phyloP scores from a whole-genome alignment of 2,888 invertebrate genomes.

The Nemapogon koenigi region DNA sequence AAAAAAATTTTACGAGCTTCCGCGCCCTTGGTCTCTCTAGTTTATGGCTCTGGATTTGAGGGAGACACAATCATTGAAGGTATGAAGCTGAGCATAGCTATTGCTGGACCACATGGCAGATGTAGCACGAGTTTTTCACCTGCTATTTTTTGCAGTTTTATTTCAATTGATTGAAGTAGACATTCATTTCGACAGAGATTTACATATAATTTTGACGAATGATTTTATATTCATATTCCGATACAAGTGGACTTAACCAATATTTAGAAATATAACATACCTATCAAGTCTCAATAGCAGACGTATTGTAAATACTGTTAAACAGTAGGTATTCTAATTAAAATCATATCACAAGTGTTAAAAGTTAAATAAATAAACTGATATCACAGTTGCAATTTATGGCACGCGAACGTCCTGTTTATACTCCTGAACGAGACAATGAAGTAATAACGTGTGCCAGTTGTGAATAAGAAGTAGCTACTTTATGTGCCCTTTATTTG shows the following conservation, averaged over 20 bases:
- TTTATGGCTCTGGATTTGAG: slow-evolving; percentile 28
- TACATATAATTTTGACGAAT: too few species aligned
- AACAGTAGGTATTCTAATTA: too few species aligned
- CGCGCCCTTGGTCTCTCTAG: slow-evolving; percentile 42
- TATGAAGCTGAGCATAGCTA: slow-evolving; percentile 17
- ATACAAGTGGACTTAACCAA: too few species aligned
- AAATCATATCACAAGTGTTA: too few species aligned
- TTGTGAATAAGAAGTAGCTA: too few species aligned
- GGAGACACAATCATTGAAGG: slow-evolving; percentile 30
- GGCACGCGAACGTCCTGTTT: slow-evolving; percentile 20
- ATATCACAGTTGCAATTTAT: slow-evolving; percentile 18
- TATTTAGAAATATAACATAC: too few species aligned
- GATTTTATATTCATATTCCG: too few species aligned
- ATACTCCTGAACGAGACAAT: slow-evolving; percentile 29
- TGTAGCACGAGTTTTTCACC: slow-evolving; percentile 36
- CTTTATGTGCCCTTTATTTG: too few species aligned
- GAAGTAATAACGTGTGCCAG: slow-evolving; percentile 36
- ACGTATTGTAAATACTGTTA: too few species aligned
- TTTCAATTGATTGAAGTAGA: too few species aligned
- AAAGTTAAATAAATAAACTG: slow-evolving; percentile 20
- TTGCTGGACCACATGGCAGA: slow-evolving; percentile 42
- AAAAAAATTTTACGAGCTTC: slow-evolving; percentile 58
- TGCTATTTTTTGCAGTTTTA: slow-evolving; percentile 19
- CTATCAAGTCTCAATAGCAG: too few species aligned
- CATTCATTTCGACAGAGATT: too few species aligned